Conservation (phyloP, 2,797 vertebrate species). For the Hypotaenidia okinawae region DNA sequence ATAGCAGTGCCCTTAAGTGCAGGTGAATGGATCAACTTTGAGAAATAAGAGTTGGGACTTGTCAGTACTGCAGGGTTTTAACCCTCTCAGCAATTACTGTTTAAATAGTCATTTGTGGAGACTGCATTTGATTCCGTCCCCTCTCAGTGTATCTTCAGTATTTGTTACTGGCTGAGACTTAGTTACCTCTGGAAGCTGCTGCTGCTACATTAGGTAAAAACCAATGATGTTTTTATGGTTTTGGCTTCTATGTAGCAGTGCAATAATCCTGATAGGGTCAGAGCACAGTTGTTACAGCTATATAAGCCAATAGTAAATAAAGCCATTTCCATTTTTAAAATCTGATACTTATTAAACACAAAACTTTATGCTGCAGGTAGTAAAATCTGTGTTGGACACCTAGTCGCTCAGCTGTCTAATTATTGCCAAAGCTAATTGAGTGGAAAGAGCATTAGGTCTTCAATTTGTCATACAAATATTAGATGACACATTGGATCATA, state of each 20-base stretch:
- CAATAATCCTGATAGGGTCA: background rate
- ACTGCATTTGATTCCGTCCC: background rate
- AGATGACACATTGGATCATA: background rate
- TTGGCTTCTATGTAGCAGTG: background rate
- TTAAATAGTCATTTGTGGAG: background rate
- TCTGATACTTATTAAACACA: background rate
- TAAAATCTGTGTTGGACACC: background rate
- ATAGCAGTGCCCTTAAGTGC: background rate
- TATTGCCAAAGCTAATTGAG: background rate
- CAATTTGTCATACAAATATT: background rate
- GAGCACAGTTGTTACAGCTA: background rate
- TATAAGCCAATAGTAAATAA: background rate
- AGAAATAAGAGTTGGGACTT: background rate
- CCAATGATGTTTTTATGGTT: background rate
- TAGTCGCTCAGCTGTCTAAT: background rate
- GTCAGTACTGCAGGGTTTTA: background rate
- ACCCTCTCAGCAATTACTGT: background rate
- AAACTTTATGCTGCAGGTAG: background rate
- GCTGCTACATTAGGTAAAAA: background rate
- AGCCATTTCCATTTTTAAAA: background rate
- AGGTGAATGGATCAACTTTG: background rate
- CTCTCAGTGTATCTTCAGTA: background rate
- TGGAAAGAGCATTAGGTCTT: background rate
- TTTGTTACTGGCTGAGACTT: background rate
- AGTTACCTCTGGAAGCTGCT: background rate